phyloP scores from a whole-genome alignment of 2,113 vertebrate genomes.

The Chrysochloris asiatica region DNA sequence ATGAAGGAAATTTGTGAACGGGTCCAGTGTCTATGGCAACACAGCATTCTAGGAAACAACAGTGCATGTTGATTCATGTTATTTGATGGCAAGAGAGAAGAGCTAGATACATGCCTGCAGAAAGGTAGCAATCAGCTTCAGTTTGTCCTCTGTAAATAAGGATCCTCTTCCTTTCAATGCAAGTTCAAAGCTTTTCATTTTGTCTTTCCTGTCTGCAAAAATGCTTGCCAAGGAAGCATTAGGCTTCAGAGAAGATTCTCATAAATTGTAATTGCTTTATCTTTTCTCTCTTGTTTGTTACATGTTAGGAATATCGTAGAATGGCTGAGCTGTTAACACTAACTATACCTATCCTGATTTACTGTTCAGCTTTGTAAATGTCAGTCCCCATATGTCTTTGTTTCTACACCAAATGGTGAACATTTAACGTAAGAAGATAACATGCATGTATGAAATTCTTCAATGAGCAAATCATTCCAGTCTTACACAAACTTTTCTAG shows the following conservation, averaged over 20 bases:
- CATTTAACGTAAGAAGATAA: slow-evolving; percentile 42
- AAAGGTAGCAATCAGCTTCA: slow-evolving; percentile 58
- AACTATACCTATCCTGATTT: slow-evolving; percentile 55
- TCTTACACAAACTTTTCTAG: not conserved
- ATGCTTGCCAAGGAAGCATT: slow-evolving; percentile 47
- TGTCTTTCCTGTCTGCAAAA: slow-evolving; percentile 44
- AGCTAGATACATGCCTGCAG: not conserved
- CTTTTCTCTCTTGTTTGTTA: slow-evolving; percentile 41
- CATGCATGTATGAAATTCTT: not conserved
- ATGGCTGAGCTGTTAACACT: slow-evolving; percentile 40
- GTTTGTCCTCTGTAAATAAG: slow-evolving; percentile 59
- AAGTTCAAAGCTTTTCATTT: slow-evolving; percentile 54
- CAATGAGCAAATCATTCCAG: slow-evolving; percentile 25
- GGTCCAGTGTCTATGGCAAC: slow-evolving; percentile 42
- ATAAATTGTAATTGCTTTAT: slow-evolving; percentile 53
- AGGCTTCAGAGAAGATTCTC: slow-evolving; percentile 33
- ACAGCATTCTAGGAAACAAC: not conserved
- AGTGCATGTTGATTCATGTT: not conserved
- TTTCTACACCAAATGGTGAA: slow-evolving; percentile 36
- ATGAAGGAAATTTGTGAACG: not conserved
- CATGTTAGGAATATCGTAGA: slow-evolving; percentile 9
- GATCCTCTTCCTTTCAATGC: slow-evolving; percentile 40
- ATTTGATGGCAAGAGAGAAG: not conserved
- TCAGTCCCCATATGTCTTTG: slow-evolving; percentile 14
- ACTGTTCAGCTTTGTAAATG: slow-evolving; percentile 61